phyloP scores from a whole-genome alignment of 2,888 invertebrate species.

The Drosophila kuntzei region DNA sequence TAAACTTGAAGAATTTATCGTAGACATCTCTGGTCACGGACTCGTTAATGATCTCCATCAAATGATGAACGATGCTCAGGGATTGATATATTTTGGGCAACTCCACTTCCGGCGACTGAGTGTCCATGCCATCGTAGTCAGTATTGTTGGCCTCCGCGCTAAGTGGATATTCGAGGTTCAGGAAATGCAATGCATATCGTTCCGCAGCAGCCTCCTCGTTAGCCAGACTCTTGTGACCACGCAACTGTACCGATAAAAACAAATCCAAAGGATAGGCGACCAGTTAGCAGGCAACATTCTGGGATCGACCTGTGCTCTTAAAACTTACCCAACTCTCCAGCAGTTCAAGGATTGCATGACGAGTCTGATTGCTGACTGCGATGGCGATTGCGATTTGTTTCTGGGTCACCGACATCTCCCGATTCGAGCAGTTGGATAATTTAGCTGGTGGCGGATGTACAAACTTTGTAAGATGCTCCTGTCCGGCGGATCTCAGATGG shows the following conservation, averaged over 20 bases:
- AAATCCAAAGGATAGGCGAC: background rate
- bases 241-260: background rate
- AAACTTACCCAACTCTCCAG: slow-evolving; percentile 13
- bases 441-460: background rate
- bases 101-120: slow-evolving; percentile 24
- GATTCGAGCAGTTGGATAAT: background rate
- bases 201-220: background rate
- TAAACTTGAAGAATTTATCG: rapidly evolving
- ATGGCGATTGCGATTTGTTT: background rate
- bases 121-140: background rate
- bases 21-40: rapidly evolving
- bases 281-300: background rate
- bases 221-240: no score
- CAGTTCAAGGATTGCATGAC: background rate
- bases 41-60: background rate
- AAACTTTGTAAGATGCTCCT: background rate
- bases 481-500: slow-evolving; percentile 64
- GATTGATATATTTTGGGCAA: slow-evolving; percentile 56
- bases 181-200: background rate
- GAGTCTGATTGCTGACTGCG: background rate
- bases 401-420: background rate
- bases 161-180: slow-evolving; percentile 41
- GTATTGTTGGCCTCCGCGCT: background rate
- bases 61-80: slow-evolving; percentile 39
- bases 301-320: background rate